Base-by-base conservation (phyloP, 1,140 invertebrate genomes). In the Conopomorpha cramerella region DNA sequence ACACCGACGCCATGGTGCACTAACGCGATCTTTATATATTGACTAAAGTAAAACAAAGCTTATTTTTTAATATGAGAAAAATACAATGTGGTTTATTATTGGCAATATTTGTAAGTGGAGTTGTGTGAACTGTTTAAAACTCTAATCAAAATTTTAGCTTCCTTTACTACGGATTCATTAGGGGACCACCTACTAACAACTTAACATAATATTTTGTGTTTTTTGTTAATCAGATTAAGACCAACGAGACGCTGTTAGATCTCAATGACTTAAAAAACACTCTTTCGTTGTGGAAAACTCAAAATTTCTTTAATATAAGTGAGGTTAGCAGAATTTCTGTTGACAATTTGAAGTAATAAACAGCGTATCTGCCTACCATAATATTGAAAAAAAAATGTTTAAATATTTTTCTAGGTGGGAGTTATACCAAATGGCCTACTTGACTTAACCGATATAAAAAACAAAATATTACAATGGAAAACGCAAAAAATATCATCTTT, bases 401-500 rank as follows among this genome's bases (percentile, higher is more conserved):
- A 12, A 25, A n/a, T 8, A 19, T 37, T 42, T 26, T 36, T 48
- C 8, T 35, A 74, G 67, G 46, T 60, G 30, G 56, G 57, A 12
- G 60, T 46, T 23, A 43, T 56, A 1, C 44, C 62, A n/a, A 71
- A 68, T 35, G 71, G 67, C 13, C 59, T 66, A 23, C 71, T 76
- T 46, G 71, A 73, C 46, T 52, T 76, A 23, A 58, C 44, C 30
- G 58, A 71, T 34, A 60, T 76, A 8, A 76, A 76, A 57, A 73
- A 71, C 44, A 76, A 76, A 57, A 51, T 76, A 42, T 27, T 76
- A 12, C 66, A 76, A 45, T 76, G 71, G 71, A 76, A 76, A 60
- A 61, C 57, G 16, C 64, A 76, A 49, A 76, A 76, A 46, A 34
- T 76, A 17, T 36, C 59, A n/a, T 49, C 63, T 13, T 36, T 70